phyloP scores from a whole-genome alignment of 2,797 vertebrate species.

The Enteromius viviparus region DNA sequence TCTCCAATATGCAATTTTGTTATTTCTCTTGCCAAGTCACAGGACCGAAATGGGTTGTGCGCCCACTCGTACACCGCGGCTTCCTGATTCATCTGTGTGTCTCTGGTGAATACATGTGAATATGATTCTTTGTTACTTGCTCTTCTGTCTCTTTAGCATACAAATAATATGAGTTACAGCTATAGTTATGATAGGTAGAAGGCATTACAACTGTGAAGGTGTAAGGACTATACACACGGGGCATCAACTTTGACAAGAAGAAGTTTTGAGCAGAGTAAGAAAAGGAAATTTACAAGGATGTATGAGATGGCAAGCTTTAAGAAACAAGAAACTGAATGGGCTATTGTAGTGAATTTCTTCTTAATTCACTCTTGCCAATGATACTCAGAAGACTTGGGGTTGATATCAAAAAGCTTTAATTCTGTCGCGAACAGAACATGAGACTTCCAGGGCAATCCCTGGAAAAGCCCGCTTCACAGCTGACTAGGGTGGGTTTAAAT shows the following conservation, averaged over 20 bases:
- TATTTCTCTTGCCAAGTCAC: slow-evolving; percentile 33
- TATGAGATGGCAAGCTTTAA: neutral
- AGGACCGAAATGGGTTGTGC: slow-evolving; percentile 23
- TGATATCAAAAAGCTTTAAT: no score
- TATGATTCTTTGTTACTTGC: slow-evolving; percentile 19
- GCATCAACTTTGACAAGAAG: neutral
- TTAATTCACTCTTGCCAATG: no score
- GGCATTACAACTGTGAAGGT: neutral
- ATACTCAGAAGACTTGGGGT: no score
- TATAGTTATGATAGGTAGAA: neutral
- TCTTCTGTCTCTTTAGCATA: neutral
- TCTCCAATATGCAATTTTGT: slow-evolving; percentile 17
- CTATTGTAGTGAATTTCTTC: no score
- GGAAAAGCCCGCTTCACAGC: no score
- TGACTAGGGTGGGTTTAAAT: no score
- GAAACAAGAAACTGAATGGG: neutral
- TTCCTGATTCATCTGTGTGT: slow-evolving; percentile 23
- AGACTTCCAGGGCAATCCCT: no score
- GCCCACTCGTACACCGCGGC: slow-evolving; percentile 26
- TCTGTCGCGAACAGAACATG: no score
- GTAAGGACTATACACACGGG: neutral
- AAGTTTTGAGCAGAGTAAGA: neutral
- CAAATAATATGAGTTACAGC: slow-evolving; percentile 10
- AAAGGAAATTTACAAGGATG: neutral
- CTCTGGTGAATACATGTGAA: slow-evolving; percentile 15